Percentiles rank a stretch among this genome's conserved stretches.
Conservation (phyloP, 2,113 vertebrate genomes). For the Jacana jacana region DNA sequence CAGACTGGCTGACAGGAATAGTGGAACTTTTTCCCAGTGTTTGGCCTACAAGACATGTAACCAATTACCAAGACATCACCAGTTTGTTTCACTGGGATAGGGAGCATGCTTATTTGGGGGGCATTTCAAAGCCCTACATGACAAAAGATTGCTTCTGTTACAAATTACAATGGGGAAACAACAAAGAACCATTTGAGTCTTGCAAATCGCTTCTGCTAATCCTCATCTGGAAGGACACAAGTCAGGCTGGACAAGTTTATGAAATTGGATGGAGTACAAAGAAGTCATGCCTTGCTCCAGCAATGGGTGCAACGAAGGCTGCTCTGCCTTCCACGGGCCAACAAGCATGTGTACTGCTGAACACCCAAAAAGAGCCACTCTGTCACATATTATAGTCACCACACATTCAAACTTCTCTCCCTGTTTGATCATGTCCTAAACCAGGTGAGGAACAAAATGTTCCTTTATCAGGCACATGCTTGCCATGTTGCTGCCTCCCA, state of each 20-base stretch:
- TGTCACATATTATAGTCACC: neutral
- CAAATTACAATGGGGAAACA: neutral
- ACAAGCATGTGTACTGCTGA: neutral
- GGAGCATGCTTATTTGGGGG: neutral
- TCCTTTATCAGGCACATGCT: neutral
- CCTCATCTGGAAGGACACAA: neutral
- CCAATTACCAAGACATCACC: neutral
- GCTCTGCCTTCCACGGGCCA: neutral
- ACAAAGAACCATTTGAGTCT: neutral
- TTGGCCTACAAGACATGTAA: neutral
- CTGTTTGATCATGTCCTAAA: neutral
- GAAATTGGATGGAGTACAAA: neutral
- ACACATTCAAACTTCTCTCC: neutral
- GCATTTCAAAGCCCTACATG: rapidly evolving
- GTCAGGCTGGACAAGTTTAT: neutral
- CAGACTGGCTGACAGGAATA: neutral
- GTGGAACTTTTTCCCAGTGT: neutral
- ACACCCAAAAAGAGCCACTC: neutral
- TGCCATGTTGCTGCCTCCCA: neutral
- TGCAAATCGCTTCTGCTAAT: neutral
- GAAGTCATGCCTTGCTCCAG: neutral
- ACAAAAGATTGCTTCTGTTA: neutral
- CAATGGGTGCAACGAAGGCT: neutral
- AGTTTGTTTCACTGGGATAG: neutral
- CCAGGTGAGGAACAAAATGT: neutral